phyloP scores from a whole-genome alignment of 1,140 invertebrate species.

The Himalopsyche phryganea region DNA sequence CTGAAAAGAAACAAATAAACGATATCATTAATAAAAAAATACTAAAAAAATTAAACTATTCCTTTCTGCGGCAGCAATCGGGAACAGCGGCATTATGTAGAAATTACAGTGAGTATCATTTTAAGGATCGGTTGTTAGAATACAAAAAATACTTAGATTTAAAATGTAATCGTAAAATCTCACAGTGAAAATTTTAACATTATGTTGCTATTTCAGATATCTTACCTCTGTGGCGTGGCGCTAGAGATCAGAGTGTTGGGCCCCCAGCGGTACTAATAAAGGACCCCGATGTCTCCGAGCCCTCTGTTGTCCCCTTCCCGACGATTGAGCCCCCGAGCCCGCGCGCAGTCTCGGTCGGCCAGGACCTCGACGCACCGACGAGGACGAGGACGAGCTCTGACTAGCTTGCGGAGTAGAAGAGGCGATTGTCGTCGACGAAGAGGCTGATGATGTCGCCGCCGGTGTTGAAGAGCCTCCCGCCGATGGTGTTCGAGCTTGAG shows the following conservation, averaged over 20 bases:
- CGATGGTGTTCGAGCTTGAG: not conserved
- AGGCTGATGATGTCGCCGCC: not conserved
- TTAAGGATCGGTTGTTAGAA: too few relatives aligned
- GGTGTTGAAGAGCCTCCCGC: not conserved
- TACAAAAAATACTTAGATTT: too few relatives aligned
- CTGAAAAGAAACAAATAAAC: too few relatives aligned
- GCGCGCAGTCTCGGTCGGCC: slow-evolving; percentile 70
- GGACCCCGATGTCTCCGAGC: slow-evolving; percentile 53
- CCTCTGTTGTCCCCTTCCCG: slow-evolving; percentile 52
- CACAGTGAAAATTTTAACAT: too few relatives aligned
- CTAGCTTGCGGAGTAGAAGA: not conserved
- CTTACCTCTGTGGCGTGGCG: slow-evolving; percentile 3
- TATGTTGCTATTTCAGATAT: too few relatives aligned
- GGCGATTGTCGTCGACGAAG: not conserved
- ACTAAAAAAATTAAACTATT: too few relatives aligned
- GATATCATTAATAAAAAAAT: too few relatives aligned
- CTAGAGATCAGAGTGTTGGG: slow-evolving; percentile 40
- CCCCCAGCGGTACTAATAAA: slow-evolving; percentile 57
- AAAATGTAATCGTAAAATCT: too few relatives aligned
- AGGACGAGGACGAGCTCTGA: not conserved
- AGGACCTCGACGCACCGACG: slow-evolving; percentile 55
- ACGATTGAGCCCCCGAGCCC: slow-evolving; percentile 60
- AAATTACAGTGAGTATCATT: too few relatives aligned
- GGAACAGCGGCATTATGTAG: too few relatives aligned
- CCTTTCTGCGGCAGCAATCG: too few relatives aligned